These are phyloP conservation scores for Drosophila kanekoi DNA, from an alignment of 2,888 invertebrate species.

Conservation along the genomic window DNA sequence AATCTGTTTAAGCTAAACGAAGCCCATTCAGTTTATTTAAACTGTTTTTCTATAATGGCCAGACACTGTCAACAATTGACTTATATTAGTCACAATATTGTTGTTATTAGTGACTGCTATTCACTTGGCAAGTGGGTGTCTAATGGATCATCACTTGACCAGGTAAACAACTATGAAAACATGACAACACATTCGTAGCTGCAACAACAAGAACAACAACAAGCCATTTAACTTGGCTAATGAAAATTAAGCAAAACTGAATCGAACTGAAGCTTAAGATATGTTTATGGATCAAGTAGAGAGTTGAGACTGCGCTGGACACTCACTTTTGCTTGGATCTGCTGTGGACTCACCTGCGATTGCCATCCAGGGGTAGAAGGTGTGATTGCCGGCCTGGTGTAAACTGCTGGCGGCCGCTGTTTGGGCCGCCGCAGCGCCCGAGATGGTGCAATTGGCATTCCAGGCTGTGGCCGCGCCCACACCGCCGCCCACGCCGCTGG, in stretches of 20 bases:
- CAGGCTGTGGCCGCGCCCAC: conserved; percentile 88
- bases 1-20: not conserved
- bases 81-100: conserved; percentile 9
- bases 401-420: conserved; percentile 93
- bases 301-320: conserved; percentile 38
- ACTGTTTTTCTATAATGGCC: conserved; percentile 8
- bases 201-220: conserved; percentile 21
- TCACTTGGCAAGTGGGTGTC: conserved; percentile 25
- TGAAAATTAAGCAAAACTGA: conserved; percentile 4
- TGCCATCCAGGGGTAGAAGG: conserved; percentile 99
- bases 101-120: conserved; percentile 16
- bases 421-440: conserved; percentile 91
- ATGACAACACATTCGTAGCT: conserved; percentile 11
- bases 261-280: conserved; percentile 24
- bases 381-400: conserved; percentile 95
- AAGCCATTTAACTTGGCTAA: conserved; percentile 22
- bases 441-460: conserved; percentile 94
- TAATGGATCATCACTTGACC: conserved; percentile 43
- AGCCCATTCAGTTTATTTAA: not conserved
- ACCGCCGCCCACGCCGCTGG: conserved; percentile 88
- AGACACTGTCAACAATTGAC: conserved; percentile 1
- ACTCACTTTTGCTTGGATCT: conserved; percentile 78
- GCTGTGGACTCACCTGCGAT: conserved; percentile 94
- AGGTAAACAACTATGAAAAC: conserved; percentile 51
- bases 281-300: conserved; percentile 4